Evolutionary conservation across 2,113 vertebrate genomes (phyloP).

Genomic region (Perccottus glenii): DNA sequence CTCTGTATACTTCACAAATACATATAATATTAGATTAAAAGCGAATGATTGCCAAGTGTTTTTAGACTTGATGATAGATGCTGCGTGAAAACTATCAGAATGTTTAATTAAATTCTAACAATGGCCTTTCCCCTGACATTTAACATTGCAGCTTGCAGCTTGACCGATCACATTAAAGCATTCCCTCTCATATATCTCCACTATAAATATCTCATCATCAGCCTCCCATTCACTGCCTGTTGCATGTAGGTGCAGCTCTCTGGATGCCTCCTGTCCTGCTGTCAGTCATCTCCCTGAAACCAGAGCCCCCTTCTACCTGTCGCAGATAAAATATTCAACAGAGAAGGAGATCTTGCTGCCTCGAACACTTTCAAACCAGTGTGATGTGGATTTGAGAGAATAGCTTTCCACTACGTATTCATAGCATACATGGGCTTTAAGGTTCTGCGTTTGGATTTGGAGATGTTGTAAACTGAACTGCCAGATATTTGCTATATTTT

Average conservation of each 20-base stretch:
- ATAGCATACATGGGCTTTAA: too few relatives aligned
- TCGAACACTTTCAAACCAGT: not conserved
- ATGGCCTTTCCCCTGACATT: not conserved
- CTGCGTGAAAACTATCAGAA: not conserved
- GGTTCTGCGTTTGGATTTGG: too few relatives aligned
- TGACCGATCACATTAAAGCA: constrained; percentile 4
- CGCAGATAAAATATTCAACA: constrained; percentile 67
- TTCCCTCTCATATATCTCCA: constrained; percentile 19
- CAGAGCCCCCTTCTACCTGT: constrained; percentile 29
- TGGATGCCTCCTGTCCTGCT: constrained; percentile 20
- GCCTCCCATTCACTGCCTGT: not conserved
- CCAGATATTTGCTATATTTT: too few relatives aligned
- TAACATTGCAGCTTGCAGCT: constrained; percentile 4
- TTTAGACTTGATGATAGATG: not conserved
- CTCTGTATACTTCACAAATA: too few relatives aligned
- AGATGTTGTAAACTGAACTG: not conserved
- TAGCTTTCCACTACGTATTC: not conserved
- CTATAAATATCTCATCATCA: constrained; percentile 33
- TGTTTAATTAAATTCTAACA: not conserved
- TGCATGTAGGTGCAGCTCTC: not conserved
- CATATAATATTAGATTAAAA: too few relatives aligned
- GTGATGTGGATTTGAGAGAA: not conserved
- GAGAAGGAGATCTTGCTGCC: constrained; percentile 21
- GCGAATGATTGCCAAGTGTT: too few relatives aligned
- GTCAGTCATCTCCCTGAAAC: constrained; percentile 48